Evolutionary conservation across 2,113 vertebrate genomes (phyloP).

Genomic region (Emydocephalus ijimae): DNA sequence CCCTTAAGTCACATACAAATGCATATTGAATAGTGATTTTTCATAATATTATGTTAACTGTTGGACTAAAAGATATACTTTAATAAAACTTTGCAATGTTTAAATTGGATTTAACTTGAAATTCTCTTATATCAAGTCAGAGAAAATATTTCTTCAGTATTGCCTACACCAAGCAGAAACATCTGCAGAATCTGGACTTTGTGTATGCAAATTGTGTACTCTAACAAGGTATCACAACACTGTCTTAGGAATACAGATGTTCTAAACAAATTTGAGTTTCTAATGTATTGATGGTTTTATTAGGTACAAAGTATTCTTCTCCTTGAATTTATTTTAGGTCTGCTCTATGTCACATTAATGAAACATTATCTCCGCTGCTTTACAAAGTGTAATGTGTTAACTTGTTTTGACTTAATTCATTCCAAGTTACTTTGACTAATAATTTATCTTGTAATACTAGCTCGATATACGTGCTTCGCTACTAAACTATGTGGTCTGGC

Average conservation of each 20-base stretch:
- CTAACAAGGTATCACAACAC: neutral
- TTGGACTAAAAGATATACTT: neutral
- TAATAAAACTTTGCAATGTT: neutral
- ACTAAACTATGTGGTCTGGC: too few relatives aligned
- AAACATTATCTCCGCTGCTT: constrained; percentile 27
- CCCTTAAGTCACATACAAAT: neutral
- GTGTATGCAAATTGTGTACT: neutral
- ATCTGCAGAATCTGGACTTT: neutral
- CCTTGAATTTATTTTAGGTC: constrained; percentile 49
- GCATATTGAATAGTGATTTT: neutral
- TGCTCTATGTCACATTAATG: neutral
- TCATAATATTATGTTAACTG: neutral
- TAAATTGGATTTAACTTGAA: neutral
- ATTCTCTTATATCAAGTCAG: neutral
- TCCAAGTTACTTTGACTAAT: neutral
- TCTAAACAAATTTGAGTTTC: rapidly evolving
- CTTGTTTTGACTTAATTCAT: neutral
- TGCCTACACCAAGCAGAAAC: neutral
- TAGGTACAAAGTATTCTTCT: constrained; percentile 35
- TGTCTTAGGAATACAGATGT: rapidly evolving
- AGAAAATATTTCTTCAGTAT: neutral
- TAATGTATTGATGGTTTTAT: neutral
- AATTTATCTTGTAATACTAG: neutral
- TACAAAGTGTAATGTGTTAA: constrained; percentile 18
- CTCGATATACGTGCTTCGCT: too few relatives aligned